Evolutionary conservation across 2,888 invertebrate genomes (phyloP).

Genomic region (Sabellastarte sp.): DNA sequence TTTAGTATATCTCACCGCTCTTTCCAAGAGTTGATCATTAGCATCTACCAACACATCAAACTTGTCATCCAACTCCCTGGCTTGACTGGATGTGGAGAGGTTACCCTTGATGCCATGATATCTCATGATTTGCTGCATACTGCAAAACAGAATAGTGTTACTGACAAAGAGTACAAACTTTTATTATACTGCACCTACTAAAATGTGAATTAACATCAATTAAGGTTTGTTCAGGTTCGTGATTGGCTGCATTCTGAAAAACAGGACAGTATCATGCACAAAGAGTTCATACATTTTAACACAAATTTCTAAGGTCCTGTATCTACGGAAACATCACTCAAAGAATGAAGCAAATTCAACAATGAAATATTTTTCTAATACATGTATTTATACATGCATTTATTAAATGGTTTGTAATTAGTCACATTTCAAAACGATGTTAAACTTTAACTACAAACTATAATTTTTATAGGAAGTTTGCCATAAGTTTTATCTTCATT

Average conservation of each 20-base stretch:
- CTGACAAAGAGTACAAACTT: background rate
- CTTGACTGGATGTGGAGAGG: conserved; percentile 1
- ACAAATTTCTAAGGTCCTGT: too few relatives aligned
- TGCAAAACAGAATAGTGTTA: conserved; percentile 12
- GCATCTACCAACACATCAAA: conserved; percentile 78
- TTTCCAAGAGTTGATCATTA: conserved; percentile 81
- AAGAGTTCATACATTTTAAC: too few relatives aligned
- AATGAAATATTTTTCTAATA: background rate
- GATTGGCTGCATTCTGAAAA: too few relatives aligned
- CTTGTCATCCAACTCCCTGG: conserved; percentile 53
- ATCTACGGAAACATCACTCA: too few relatives aligned
- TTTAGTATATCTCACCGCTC: conserved; percentile 68
- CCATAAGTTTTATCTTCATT: background rate
- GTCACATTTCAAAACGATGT: background rate
- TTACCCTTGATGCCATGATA: conserved; percentile 49
- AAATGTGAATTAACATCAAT: too few relatives aligned
- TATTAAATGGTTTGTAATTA: background rate
- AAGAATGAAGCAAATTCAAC: background rate
- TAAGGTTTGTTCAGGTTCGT: too few relatives aligned
- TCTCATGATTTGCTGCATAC: conserved; percentile 44
- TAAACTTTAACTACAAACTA: background rate
- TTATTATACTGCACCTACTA: background rate
- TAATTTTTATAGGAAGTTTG: background rate
- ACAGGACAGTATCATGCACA: too few relatives aligned
- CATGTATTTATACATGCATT: background rate